Base-by-base conservation (phyloP, 2,888 invertebrate genomes). In the Carabus problematicus region DNA sequence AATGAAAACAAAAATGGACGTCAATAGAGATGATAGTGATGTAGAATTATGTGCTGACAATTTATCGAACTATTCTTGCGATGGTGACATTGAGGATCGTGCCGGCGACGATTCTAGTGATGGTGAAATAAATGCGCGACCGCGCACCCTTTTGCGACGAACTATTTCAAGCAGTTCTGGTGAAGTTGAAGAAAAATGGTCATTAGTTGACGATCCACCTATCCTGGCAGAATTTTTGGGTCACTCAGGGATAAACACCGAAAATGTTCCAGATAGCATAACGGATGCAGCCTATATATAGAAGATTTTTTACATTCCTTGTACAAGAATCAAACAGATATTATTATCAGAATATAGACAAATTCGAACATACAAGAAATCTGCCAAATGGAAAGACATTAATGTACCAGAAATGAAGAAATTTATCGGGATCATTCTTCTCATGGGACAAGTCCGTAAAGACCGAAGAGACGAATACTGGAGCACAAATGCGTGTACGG, bases 381-480 rank as follows among this genome's bases (percentile, higher is more conserved):
- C 12, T 54, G 16, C 3, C 2, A 54, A 54, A 54, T 54, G 54
- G 54, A 12, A 59, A 29, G 19, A 64, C 16, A 12, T 41, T 8
- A 64, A 41, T n/a, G 29, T 40, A 7, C 3, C 56, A n/a, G 64
- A 71, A 59, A 64, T 71, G 40, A 71, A 71, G 14, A 71, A 71
- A 11, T 56, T 70, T 41, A 60, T 72, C 7, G 70, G 67, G 70
- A 54, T 70, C 67, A 60, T 70, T 70, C 67, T 72, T 60, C 64
- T 71, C 42, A 72, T 71, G 71, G 71, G 71, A 54, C 69, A 67
- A 71, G 62, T 71, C 49, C 61, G 64, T 59, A 71, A 71, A 45
- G 58, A 64, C 9, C 70, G 41, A 9, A 70, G 67, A 52, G 62
- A 72, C 52, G 64, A 70, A 55, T 72, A 72, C 60, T 72, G 70